Evolutionary conservation across 2,888 invertebrate species (phyloP).

Genomic region (Lissonota sp.): DNA sequence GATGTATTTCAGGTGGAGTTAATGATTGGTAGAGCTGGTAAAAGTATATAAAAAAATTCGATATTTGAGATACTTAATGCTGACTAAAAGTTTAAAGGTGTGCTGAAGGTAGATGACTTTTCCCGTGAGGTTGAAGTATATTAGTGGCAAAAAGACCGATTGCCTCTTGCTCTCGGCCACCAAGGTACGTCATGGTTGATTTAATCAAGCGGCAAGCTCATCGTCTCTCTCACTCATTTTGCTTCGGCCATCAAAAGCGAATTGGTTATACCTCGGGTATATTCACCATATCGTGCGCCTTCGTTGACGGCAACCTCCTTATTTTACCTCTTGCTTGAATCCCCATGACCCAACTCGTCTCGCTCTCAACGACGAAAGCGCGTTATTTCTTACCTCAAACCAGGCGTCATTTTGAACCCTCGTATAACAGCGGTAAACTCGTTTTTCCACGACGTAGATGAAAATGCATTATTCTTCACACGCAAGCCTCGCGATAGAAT

Average conservation of each 20-base stretch:
- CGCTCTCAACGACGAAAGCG: slow-evolving; percentile 12
- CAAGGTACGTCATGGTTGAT: slow-evolving; percentile 50
- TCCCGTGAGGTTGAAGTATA: slow-evolving; percentile 19
- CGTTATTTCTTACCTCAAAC: slow-evolving; percentile 31
- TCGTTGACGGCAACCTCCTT: slow-evolving; percentile 34
- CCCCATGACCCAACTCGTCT: background rate
- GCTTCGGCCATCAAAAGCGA: slow-evolving; percentile 51
- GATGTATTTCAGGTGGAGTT: no score
- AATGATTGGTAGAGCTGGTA: no score
- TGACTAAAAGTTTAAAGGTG: no score
- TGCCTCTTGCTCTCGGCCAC: slow-evolving; percentile 3
- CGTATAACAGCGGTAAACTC: background rate
- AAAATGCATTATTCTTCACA: no score
- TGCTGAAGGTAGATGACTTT: no score
- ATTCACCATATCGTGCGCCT: slow-evolving; percentile 34
- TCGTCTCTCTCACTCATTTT: slow-evolving; percentile 13
- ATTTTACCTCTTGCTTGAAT: slow-evolving; percentile 15
- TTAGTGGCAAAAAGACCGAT: background rate
- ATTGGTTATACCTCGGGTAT: slow-evolving; percentile 24
- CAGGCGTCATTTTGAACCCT: slow-evolving; percentile 4
- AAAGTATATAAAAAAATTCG: no score
- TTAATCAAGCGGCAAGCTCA: slow-evolving; percentile 45
- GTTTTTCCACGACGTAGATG: no score
- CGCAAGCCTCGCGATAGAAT: no score
- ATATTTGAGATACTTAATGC: no score